Base-by-base conservation (phyloP, 2,113 vertebrate species). In the Nansenia antarctica region DNA sequence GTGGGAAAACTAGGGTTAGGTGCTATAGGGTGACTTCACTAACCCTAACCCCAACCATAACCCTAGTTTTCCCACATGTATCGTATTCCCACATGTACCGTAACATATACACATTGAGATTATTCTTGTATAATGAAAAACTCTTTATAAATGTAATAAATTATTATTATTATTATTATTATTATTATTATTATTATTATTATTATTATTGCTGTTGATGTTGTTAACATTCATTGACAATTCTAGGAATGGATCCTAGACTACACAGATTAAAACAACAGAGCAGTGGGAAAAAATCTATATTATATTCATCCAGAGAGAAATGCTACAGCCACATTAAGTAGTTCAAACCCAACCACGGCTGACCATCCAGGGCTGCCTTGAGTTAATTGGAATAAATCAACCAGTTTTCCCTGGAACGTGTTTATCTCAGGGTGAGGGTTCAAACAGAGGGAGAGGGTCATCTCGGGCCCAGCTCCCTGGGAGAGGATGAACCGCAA, bases 391-490 rank as follows among this genome's bases (percentile, higher is more conserved):
- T 29, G 65, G 61, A 71, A 66, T 66, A 3, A 71, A 73, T 61
- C 32, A 63, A 70, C 45, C 73, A 31, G 26, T 30, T 78, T 76
- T 66, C 70, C 66, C 82, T 67, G 59, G 70, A 39, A 73, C 34
- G 34, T 62, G 57, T 73, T 77, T 54, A 72, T 58, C 64, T 39
- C 29, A 22, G 27, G 31, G 52, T 20, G 0, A 74, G 39, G 63
- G 67, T 67, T 78, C 68, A 55, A 4, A 8, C 14, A 63, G 24
- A 55, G 14, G 54, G 14, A 1, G 26, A 34, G 20, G 7, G 45
- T 7, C 26, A 69, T 12, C 2, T 2, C 24, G 29, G 11, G 52
- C 57, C 18, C n/a, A 9, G 42, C 27, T 47, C 59, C 11, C 34
- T 24, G 5, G 20, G 34, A 39, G 60, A 47, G n/a, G 62, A n/a